Evolutionary conservation across 2,888 invertebrate species (phyloP).

Genomic region (Caenorhabditis wallacei): DNA sequence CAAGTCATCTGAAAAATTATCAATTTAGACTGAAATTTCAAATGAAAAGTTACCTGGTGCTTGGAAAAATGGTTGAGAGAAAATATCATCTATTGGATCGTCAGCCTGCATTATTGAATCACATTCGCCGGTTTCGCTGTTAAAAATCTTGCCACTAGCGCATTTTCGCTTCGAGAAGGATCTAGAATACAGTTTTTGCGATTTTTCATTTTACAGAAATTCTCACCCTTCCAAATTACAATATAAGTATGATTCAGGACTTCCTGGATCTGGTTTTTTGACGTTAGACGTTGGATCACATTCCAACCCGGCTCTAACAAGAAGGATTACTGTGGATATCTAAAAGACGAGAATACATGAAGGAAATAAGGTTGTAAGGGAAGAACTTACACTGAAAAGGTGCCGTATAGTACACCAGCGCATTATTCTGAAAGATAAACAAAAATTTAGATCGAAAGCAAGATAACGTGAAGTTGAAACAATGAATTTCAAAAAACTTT

Average conservation of each 20-base stretch:
- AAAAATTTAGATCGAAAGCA: neutral
- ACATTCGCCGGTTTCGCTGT: slow-evolving; percentile 75
- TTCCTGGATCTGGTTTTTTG: slow-evolving; percentile 78
- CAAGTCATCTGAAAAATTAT: slow-evolving; percentile 82
- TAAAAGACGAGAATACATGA: slow-evolving; percentile 5
- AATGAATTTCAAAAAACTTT: neutral
- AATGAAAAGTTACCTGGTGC: slow-evolving; percentile 74
- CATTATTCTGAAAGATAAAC: slow-evolving; percentile 43
- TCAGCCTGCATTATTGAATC: slow-evolving; percentile 69
- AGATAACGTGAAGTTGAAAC: neutral
- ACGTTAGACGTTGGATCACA: slow-evolving; percentile 74
- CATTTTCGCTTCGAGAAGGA: slow-evolving; percentile 79
- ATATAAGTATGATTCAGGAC: slow-evolving; percentile 79
- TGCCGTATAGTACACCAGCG: slow-evolving; percentile 57
- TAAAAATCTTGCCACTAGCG: slow-evolving; percentile 78
- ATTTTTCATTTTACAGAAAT: too few species aligned
- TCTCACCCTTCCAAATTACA: slow-evolving; percentile 81
- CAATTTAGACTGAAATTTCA: too few species aligned
- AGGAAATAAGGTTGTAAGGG: neutral
- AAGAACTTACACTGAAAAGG: slow-evolving; percentile 49
- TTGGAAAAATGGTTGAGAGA: slow-evolving; percentile 81
- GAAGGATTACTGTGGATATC: slow-evolving; percentile 50
- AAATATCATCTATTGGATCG: slow-evolving; percentile 73
- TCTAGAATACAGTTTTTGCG: slow-evolving; percentile 55
- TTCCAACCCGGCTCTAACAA: slow-evolving; percentile 62